Evolutionary conservation across 2,888 invertebrate genomes (phyloP).

Genomic region (Orthosia gothica): DNA sequence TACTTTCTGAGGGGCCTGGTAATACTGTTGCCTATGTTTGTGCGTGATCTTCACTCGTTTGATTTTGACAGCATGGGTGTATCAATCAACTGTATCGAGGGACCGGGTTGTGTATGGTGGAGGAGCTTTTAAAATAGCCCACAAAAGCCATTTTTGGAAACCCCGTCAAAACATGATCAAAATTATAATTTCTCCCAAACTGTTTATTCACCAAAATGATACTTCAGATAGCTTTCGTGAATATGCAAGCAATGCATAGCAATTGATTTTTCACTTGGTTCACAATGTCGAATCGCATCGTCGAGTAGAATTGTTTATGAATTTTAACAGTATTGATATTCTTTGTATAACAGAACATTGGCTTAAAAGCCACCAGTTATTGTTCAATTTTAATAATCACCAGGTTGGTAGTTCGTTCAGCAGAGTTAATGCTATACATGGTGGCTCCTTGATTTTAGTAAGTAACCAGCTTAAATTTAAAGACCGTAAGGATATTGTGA

Average conservation of each 20-base stretch:
- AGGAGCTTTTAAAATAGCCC: background rate
- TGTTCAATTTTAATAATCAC: no score
- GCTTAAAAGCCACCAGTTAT: no score
- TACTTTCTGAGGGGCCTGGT: no score
- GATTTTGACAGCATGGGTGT: background rate
- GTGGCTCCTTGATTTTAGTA: no score
- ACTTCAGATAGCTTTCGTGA: background rate
- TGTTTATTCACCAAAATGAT: constrained; percentile 11
- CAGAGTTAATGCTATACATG: no score
- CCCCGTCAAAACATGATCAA: constrained; percentile 2
- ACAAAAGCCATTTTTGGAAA: background rate
- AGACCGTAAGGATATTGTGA: no score
- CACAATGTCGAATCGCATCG: constrained; percentile 17
- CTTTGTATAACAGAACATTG: no score
- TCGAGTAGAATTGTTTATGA: no score
- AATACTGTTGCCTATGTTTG: background rate
- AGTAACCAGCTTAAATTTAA: no score
- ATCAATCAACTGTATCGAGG: background rate
- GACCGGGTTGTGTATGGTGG: background rate
- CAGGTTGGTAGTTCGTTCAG: no score
- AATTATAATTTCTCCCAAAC: constrained; percentile 2
- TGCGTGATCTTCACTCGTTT: background rate
- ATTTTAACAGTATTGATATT: no score
- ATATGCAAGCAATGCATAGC: constrained; percentile 41
- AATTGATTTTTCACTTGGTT: constrained; percentile 27